Evolutionary conservation across 2,888 invertebrate genomes (phyloP).

Genomic region (Erebia ligea): DNA sequence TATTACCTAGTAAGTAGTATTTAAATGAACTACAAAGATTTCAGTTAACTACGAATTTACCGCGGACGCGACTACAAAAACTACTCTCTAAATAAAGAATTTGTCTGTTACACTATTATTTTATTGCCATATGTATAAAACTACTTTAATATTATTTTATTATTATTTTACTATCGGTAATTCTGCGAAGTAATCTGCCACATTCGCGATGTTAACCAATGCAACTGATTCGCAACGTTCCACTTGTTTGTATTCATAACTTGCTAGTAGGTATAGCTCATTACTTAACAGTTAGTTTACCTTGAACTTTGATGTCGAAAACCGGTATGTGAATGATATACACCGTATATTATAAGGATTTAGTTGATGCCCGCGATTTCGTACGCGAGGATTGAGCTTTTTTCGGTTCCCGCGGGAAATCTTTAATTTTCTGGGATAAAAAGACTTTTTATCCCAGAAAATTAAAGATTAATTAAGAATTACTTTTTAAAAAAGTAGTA

Average conservation of each 20-base stretch:
- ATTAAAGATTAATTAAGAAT: too few species aligned
- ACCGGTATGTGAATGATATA: constrained; percentile 9
- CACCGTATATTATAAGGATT: too few species aligned
- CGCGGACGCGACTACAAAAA: background rate
- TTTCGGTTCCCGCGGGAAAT: background rate
- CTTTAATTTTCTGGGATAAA: too few species aligned
- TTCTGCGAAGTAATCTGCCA: background rate
- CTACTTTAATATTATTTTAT: background rate
- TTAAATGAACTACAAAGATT: constrained; percentile 6
- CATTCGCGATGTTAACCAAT: background rate
- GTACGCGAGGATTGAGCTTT: too few species aligned
- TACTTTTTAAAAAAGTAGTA: too few species aligned
- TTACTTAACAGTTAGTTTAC: constrained; percentile 13
- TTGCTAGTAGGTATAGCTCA: constrained; percentile 1
- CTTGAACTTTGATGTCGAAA: constrained; percentile 26
- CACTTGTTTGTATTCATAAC: constrained; percentile 10
- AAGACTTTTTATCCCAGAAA: too few species aligned
- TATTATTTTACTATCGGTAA: background rate
- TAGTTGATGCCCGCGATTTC: too few species aligned
- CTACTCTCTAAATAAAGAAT: background rate
- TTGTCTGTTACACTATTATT: background rate
- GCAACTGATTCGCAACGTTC: constrained; percentile 7
- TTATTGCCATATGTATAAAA: background rate
- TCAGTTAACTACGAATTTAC: constrained; percentile 3
- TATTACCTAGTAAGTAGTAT: background rate